Base-by-base conservation (phyloP, 2,888 invertebrate genomes). In the Acleris laterana region DNA sequence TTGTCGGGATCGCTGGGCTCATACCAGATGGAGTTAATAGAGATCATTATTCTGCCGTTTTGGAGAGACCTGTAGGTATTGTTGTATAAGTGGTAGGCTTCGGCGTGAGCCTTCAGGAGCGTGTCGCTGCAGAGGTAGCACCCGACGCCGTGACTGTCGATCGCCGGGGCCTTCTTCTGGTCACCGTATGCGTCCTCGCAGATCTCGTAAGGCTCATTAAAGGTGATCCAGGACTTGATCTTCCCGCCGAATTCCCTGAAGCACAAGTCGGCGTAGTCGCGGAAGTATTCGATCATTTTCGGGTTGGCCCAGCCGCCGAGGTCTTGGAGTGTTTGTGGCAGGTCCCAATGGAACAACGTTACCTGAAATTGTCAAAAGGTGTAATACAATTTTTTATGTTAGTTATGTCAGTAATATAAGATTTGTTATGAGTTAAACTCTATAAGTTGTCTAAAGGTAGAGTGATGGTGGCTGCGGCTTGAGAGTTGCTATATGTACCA, bases 311-410 rank as follows among this genome's bases (percentile, higher is more conserved):
- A 94, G 20, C 94, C 94, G 55, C 94, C 94, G 9, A 93, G 78
- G 77, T 94, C 88, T 91, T 94, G 94, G 1, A 95, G 83, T 1
- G 85, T 73, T 83, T 95, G 94, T 0, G 95, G 95, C 68, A 95
- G 85, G 80, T 96, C 95, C 95, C 95, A 95, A 74, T 96, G 95
- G 86, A 95, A 95, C 55, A 95, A 77, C 0, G 95, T 95, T 1
- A 95, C 94, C 93, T 93, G 82, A 49, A 11, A 32, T n/a, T 17
- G 9, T 17, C 32, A 51, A 42, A 42, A 17, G 3, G 6, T 11
- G 73, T 58, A 25, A 22, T 13, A 25, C 2, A 25, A 32, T 32
- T 32, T 32, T 9, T 9, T 32, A 3, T 9, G 2, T 28, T 28
- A 28, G 28, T 28, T 28, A 28, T 32, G 9, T 9, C 9, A 32